Evolutionary conservation across 2,113 vertebrate species (phyloP).

Genomic region (Pycnonotus jocosus): DNA sequence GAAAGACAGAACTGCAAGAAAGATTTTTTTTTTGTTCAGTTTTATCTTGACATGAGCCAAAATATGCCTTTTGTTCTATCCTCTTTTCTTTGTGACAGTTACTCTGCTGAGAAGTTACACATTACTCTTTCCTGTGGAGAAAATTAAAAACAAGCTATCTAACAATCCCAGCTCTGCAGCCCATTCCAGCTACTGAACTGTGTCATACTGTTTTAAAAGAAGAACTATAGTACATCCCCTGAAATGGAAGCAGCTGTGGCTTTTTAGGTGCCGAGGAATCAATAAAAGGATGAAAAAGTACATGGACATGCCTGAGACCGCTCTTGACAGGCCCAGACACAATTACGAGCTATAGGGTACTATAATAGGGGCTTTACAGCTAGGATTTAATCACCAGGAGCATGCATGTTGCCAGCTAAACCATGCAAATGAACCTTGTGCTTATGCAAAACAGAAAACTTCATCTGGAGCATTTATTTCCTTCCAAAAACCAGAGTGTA

Average conservation of each 20-base stretch:
- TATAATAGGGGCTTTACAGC: not conserved
- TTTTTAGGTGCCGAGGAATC: constrained; percentile 55
- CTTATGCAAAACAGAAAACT: not conserved
- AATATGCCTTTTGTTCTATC: constrained; percentile 51
- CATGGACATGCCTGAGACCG: not conserved
- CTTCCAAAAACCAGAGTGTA: not conserved
- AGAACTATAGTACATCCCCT: not conserved
- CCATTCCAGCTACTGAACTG: constrained; percentile 56
- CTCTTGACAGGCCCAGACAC: not conserved
- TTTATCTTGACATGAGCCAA: constrained; percentile 57
- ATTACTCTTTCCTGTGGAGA: constrained; percentile 58
- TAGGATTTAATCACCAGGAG: not conserved
- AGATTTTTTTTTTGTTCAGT: not conserved
- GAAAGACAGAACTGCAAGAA: constrained; percentile 9
- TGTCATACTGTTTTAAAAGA: constrained; percentile 62
- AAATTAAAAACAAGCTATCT: constrained; percentile 67
- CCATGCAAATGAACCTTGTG: not conserved
- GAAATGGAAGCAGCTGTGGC: constrained; percentile 62
- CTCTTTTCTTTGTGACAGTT: constrained; percentile 45
- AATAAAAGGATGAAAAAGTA: constrained; percentile 46
- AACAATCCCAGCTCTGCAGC: constrained; percentile 40
- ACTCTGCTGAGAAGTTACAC: constrained; percentile 53
- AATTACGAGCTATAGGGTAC: not conserved
- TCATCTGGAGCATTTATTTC: not conserved
- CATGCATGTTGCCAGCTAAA: not conserved